Base-by-base conservation (phyloP, 2,888 invertebrate species). In the Drosophila diplacantha region DNA sequence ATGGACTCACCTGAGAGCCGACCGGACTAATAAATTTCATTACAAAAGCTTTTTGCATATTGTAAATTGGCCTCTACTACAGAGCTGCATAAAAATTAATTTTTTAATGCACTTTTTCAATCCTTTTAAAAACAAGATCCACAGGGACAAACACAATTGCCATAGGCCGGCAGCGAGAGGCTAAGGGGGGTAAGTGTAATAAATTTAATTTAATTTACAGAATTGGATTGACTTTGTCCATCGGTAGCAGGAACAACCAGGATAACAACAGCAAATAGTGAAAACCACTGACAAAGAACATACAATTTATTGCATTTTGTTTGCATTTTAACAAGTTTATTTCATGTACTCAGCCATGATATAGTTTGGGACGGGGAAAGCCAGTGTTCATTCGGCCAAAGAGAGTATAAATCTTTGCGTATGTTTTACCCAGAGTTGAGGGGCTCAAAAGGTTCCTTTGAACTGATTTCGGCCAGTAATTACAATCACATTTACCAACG, bases 191-290 rank as follows among this genome's bases (percentile, higher is more conserved):
- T 26, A 53, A 43, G 41, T 46, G 71, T 76, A 81, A 80, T 80
- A 76, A 82, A 82, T 78, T 82, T 50, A 80, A 82, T 82, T 80
- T 64, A 66, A 78, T 82, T 82, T 82, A 80, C 78, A 77, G 66
- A 61, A 69, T 71, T 49, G 49, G 71, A 69, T 64, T 74, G 72
- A 79, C 74, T 71, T 79, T 79, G 72, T 58, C 59, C 52, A 34
- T 24, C 49, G 56, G 49, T 52, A 51, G 51, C 41, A 71, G 51
- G 49, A 63, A 47, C 52, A 64, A 49, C 22, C 61, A 35, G 35
- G 43, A 37, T 39, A 56, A 69, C 58, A 58, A 46, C 51, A 47
- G 51, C 57, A 55, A 53, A 50, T 39, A 66, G 31, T 41, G 55
- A 44, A 70, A 62, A 53, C 52, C 44, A 66, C 65, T 37, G 38